Evolutionary conservation across 92 coral and sea anemone species (phyloP).

Genomic region (Blastomussa wellsi): DNA sequence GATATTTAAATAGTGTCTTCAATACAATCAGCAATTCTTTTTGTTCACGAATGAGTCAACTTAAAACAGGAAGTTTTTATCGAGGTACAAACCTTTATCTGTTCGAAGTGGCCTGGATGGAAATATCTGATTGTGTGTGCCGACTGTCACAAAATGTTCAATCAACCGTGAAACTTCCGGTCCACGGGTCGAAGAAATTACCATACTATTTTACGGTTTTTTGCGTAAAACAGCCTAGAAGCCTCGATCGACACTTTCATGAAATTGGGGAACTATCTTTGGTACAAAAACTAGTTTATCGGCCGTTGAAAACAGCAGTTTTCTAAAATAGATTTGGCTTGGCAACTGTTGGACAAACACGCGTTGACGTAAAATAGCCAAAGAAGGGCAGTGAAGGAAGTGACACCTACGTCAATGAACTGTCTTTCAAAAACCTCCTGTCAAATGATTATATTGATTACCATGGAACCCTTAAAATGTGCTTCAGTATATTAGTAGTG

Average conservation of each 20-base stretch:
- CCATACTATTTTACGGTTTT: not conserved
- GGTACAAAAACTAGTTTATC: not conserved
- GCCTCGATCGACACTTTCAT: not conserved
- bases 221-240: not conserved
- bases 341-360: constrained; percentile 45
- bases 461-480: not conserved
- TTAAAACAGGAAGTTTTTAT: constrained; percentile 22
- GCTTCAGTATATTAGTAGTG: not conserved
- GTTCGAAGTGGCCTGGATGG: not conserved
- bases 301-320: not conserved
- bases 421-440: not conserved
- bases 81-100: constrained; percentile 19
- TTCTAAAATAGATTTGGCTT: not conserved
- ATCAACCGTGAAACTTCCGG: constrained; percentile 54
- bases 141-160: constrained; percentile 7
- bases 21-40: not conserved
- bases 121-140: constrained; percentile 15
- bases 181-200: not conserved
- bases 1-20: constrained; percentile 12
- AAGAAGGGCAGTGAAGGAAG: constrained; percentile 40
- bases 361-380: constrained; percentile 57
- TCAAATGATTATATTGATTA: not conserved
- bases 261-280: not conserved
- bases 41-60: constrained; percentile 16
- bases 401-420: not conserved